Percentiles rank a stretch among this genome's conserved stretches.
Conservation (phyloP, 2,888 invertebrate genomes). For the Ceratothoa steindachneri region DNA sequence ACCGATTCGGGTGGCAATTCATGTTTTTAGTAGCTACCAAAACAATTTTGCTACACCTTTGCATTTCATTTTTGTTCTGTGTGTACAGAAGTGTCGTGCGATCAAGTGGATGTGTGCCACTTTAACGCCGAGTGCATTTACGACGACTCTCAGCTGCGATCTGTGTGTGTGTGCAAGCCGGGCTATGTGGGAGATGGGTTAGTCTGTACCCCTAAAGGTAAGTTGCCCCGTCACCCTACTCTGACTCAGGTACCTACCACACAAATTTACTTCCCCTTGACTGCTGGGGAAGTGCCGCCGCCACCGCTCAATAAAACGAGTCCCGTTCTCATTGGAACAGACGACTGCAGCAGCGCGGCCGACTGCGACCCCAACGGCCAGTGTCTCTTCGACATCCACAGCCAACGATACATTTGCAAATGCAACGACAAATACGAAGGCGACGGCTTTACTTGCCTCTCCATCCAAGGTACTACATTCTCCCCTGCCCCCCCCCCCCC, state of each 20-base stretch:
- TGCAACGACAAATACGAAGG: slow-evolving; percentile 56
- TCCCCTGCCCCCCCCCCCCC: neutral
- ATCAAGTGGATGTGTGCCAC: slow-evolving; percentile 64
- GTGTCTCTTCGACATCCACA: slow-evolving; percentile 60
- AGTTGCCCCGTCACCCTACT: neutral
- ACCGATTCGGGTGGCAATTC: no score
- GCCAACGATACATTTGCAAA: slow-evolving; percentile 52
- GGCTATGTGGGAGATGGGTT: slow-evolving; percentile 60
- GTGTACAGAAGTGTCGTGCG: slow-evolving; percentile 51
- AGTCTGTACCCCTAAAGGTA: slow-evolving; percentile 50
- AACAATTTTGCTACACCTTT: neutral
- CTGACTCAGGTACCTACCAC: neutral
- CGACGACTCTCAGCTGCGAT: slow-evolving; percentile 46
- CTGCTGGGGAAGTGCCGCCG: neutral
- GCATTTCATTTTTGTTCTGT: neutral
- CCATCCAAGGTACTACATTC: slow-evolving; percentile 32
- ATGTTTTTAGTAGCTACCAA: neutral
- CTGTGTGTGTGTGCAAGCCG: slow-evolving; percentile 57
- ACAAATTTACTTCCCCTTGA: neutral
- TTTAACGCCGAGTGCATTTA: slow-evolving; percentile 73
- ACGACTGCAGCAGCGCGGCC: slow-evolving; percentile 48
- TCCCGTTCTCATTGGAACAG: slow-evolving; percentile 20
- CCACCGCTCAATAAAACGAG: slow-evolving; percentile 38
- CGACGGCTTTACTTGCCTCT: slow-evolving; percentile 52
- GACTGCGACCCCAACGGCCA: slow-evolving; percentile 57